Evolutionary conservation across 2,888 invertebrate species (phyloP), one percentile per base, ranked within the genome.

Genomic region (Drosophila mimica): DNA sequence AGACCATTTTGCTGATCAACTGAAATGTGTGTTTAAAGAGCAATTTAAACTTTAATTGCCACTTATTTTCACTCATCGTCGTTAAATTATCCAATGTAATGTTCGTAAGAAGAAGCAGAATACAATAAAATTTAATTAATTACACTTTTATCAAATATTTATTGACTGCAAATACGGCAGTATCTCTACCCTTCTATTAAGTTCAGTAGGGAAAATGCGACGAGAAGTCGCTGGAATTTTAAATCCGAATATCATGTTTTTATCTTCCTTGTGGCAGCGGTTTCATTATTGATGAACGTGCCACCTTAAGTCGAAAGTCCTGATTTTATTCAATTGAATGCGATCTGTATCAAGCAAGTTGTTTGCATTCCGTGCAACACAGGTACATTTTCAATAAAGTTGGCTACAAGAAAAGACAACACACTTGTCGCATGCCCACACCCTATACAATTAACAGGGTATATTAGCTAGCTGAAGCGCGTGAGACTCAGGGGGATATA

Each of bases 1-100:
- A 57, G 13, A 76, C 82, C 81, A 82, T 82, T 8, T 46, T 72
- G 25, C 13, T 33, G 20, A 20, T 51, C 7, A 2, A 20, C 51
- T 60, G 30, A 25, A 58, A 58, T 17, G 31, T 53, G 52, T 9
- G 8, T 33, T 15, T 15, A 5, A 30, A 11, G 4, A 20, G 11
- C 1, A 30, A 9, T n/a, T 20, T 31, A 20, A 7, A 0, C 6
- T n/a, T 33, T 20, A 9, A 9, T n/a, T 40, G 4, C 0, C 9
- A 38, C 9, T 1, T 17, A 36, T 17, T 36, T 36, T 15, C 36
- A 17, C 8, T 8, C 17, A 38, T 38, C 8, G 4, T 20, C 20
- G 7, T 46, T 15, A 20, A 46, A 7, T 20, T 2, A 15, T 46
- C 1, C 7, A 20, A 46, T 15, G 15, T 9, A 40, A 40, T n/a